A percentile compares a stretch with the other conserved stretches of the same genome.
These are phyloP conservation scores for Uropetala carovei DNA, from an alignment of 2,888 invertebrate genomes.

Conservation along the genomic window DNA sequence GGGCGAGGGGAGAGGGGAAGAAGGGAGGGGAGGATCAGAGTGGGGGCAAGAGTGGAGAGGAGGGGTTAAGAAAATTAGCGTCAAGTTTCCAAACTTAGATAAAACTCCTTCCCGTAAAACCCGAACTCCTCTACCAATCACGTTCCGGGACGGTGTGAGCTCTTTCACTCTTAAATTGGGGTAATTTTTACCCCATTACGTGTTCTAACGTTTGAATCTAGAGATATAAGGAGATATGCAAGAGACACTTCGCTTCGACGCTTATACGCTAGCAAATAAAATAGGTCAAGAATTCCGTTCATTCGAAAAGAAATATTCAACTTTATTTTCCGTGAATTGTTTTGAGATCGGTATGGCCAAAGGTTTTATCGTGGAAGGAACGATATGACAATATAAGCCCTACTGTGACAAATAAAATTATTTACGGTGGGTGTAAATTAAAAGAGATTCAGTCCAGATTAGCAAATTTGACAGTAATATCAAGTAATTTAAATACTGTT, in stretches of 20 bases:
- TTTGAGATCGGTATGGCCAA: too few relatives aligned
- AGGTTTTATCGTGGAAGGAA: too few relatives aligned
- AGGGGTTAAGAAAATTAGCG: background rate
- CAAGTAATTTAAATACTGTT: too few relatives aligned
- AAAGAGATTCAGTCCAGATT: too few relatives aligned
- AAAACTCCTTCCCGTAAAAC: constrained; percentile 5
- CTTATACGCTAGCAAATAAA: background rate
- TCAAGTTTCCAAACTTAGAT: constrained; percentile 7
- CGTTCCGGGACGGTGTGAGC: background rate
- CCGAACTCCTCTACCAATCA: background rate
- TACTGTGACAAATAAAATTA: too few relatives aligned
- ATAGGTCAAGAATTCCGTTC: background rate
- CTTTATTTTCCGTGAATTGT: too few relatives aligned
- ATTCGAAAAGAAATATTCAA: too few relatives aligned
- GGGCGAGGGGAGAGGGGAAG: background rate
- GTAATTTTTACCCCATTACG: constrained; percentile 4
- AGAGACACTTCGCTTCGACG: background rate
- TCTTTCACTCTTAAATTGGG: background rate
- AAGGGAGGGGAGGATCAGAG: background rate
- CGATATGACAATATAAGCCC: too few relatives aligned
- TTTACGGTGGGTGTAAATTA: too few relatives aligned
- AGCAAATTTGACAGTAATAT: too few relatives aligned
- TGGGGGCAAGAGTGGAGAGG: background rate
- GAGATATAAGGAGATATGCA: background rate
- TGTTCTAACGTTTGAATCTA: background rate